These are phyloP conservation scores for Megathymus violae DNA, from an alignment of 1,140 invertebrate species.

Conservation along the genomic window DNA sequence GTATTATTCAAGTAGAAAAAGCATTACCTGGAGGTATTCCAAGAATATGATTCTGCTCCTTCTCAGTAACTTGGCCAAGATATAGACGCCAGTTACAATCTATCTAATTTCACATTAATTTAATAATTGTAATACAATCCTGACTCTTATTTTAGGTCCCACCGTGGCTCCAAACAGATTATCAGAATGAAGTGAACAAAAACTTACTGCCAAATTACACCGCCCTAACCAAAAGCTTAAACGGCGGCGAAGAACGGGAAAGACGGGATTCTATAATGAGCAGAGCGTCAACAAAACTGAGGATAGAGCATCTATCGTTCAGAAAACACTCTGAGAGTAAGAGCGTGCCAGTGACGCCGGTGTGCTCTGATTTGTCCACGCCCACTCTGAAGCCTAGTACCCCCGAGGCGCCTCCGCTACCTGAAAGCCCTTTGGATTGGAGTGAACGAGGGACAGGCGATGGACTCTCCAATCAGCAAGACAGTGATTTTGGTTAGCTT, in stretches of 20 bases:
- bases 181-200: slow-evolving; percentile 79
- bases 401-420: slow-evolving; percentile 85
- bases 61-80: too few relatives aligned
- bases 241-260: slow-evolving; percentile 67
- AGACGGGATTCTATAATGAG: slow-evolving; percentile 76
- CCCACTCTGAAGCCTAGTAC: slow-evolving; percentile 74
- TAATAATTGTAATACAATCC: too few relatives aligned
- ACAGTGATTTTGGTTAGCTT: slow-evolving; percentile 89
- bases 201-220: slow-evolving; percentile 75
- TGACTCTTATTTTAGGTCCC: slow-evolving; percentile 91
- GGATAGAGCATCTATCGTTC: slow-evolving; percentile 77
- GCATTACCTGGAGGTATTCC: too few relatives aligned
- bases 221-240: slow-evolving; percentile 67
- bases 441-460: slow-evolving; percentile 91
- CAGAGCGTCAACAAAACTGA: slow-evolving; percentile 70
- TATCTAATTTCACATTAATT: too few relatives aligned
- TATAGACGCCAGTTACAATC: too few relatives aligned
- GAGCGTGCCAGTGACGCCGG: slow-evolving; percentile 65
- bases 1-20: too few relatives aligned
- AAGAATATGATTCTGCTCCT: too few relatives aligned
- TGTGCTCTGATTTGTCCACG: slow-evolving; percentile 81
- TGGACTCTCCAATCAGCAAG: slow-evolving; percentile 92
- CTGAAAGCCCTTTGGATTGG: slow-evolving; percentile 89
- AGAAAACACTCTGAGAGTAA: slow-evolving; percentile 62
- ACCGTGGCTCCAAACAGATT: slow-evolving; percentile 89